Percentiles rank a stretch among this genome's conserved stretches.
Evolutionary conservation across 2,797 vertebrate genomes (phyloP).

Genomic region (Mastacembelus armatus): DNA sequence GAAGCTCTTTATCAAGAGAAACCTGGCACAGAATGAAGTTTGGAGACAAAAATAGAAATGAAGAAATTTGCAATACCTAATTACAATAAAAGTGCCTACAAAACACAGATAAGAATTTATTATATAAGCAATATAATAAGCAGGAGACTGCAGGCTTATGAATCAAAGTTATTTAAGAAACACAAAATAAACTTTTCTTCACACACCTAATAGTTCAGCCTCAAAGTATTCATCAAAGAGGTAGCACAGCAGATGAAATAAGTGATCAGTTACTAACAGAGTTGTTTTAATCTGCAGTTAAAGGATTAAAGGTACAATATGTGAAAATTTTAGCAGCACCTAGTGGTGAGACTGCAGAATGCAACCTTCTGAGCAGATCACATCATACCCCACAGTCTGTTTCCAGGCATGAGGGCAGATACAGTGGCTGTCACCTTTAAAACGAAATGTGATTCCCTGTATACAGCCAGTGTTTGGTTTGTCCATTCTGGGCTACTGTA

Average conservation of each 20-base stretch:
- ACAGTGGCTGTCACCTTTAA: too few species aligned
- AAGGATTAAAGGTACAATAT: too few species aligned
- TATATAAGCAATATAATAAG: background rate
- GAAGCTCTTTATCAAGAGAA: constrained; percentile 1
- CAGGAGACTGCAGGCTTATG: background rate
- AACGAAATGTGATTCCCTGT: too few species aligned
- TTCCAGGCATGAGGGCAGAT: too few species aligned
- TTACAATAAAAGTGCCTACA: constrained; percentile 6
- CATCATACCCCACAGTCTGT: too few species aligned
- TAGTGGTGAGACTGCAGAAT: too few species aligned
- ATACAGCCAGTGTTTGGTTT: too few species aligned
- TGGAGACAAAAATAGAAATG: constrained; percentile 24
- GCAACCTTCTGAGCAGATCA: too few species aligned
- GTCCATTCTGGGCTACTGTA: too few species aligned
- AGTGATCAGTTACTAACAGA: too few species aligned
- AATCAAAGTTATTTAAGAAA: background rate
- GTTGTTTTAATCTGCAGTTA: too few species aligned
- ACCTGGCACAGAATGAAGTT: background rate
- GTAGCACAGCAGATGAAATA: background rate
- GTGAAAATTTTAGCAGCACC: too few species aligned
- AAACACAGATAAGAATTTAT: constrained; percentile 14
- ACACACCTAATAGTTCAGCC: background rate
- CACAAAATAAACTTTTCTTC: constrained; percentile 7
- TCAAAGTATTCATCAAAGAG: background rate
- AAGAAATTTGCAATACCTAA: constrained; percentile 27